phyloP scores from a whole-genome alignment of 1,140 invertebrate species.

The Cheumatopsyche charites region DNA sequence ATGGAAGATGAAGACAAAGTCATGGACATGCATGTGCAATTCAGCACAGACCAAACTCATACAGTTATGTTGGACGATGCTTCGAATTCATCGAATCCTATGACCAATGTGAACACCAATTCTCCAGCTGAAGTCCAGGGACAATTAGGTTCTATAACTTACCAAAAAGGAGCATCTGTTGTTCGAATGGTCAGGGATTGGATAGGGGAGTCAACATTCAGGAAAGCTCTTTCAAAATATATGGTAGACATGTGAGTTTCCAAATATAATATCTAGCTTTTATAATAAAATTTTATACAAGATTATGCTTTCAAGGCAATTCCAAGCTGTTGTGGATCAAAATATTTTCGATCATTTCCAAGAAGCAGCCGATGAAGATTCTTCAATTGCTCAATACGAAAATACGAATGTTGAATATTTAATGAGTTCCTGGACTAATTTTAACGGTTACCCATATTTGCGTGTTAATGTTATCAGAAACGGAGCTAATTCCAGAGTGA shows the following conservation, averaged over 20 bases:
- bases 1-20: no score
- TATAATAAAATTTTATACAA: not conserved
- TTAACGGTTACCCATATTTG: slow-evolving; percentile 4
- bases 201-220: slow-evolving; percentile 61
- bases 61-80: slow-evolving; percentile 66
- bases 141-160: slow-evolving; percentile 61
- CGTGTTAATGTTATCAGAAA: not conserved
- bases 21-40: slow-evolving; percentile 49
- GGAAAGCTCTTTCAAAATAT: slow-evolving; percentile 59
- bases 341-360: not conserved
- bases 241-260: slow-evolving; percentile 37
- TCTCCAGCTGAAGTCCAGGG: slow-evolving; percentile 54
- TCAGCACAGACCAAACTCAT: slow-evolving; percentile 65
- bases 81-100: slow-evolving; percentile 58
- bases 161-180: slow-evolving; percentile 64
- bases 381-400: no score
- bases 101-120: slow-evolving; percentile 55
- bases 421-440: slow-evolving; percentile 1
- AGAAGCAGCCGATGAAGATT: not conserved
- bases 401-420: slow-evolving; percentile 1
- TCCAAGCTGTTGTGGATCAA: not conserved
- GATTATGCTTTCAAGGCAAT: not conserved
- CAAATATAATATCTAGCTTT: not conserved
- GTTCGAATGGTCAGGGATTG: slow-evolving; percentile 72
- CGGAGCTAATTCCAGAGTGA: not conserved